A percentile compares a stretch with the other conserved stretches of the same genome.
These are phyloP conservation scores for Drosophila yakuba DNA, from an alignment of 1,140 invertebrate genomes.

Conservation along the genomic window DNA sequence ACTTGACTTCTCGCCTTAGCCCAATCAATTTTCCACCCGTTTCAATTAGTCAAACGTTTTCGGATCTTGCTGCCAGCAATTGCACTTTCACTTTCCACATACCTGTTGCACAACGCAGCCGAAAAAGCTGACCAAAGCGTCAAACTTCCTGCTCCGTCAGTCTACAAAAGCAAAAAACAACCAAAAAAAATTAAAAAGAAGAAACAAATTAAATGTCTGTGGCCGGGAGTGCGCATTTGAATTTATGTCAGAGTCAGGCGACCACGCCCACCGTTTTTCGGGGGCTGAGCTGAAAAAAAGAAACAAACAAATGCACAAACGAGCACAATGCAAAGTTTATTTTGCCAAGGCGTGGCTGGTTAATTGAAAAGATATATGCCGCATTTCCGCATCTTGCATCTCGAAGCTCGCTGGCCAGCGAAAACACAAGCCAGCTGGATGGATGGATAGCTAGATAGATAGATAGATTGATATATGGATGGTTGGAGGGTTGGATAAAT, in stretches of 20 bases:
- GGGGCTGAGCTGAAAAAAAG: constrained; percentile 1
- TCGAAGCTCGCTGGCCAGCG: constrained; percentile 23
- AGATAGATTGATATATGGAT: constrained; percentile 20
- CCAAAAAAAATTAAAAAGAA: background rate
- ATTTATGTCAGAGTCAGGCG: constrained; percentile 38
- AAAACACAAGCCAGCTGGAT: constrained; percentile 56
- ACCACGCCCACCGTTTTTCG: constrained; percentile 43
- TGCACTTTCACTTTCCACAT: constrained; percentile 63
- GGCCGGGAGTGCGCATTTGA: constrained; percentile 33
- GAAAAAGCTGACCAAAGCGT: constrained; percentile 43
- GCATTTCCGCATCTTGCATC: constrained; percentile 70
- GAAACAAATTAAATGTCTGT: constrained; percentile 5
- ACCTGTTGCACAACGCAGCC: constrained; percentile 60
- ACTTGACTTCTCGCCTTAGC: constrained; percentile 1
- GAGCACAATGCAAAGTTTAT: constrained; percentile 61
- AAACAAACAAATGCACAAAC: constrained; percentile 44
- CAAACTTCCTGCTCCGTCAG: constrained; percentile 46
- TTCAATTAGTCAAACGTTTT: constrained; percentile 36
- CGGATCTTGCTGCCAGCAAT: constrained; percentile 12
- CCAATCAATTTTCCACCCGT: constrained; percentile 16
- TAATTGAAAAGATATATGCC: constrained; percentile 68
- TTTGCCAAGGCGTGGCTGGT: constrained; percentile 57
- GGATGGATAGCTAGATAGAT: constrained; percentile 21
- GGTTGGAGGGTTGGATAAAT: background rate
- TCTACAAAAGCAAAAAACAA: background rate